Evolutionary conservation across 2,888 invertebrate species (phyloP).

Genomic region (Melitaea athalia): DNA sequence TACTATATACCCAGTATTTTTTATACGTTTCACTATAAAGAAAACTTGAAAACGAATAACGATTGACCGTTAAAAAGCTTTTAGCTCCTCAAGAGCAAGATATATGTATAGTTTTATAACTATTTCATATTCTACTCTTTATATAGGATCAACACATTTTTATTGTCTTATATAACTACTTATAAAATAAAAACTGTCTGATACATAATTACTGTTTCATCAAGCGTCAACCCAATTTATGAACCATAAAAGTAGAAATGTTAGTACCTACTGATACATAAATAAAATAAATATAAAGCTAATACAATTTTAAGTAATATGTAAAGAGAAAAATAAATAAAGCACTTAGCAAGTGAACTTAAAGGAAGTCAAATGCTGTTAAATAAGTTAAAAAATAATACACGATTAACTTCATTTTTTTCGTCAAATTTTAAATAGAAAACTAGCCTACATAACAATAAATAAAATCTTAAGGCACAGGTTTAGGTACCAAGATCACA

Average conservation of each 20-base stretch:
- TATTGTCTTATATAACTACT: background rate
- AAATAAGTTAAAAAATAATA: conserved; percentile 54
- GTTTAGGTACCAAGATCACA: conserved; percentile 79
- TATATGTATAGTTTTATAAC: background rate
- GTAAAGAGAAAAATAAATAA: conserved; percentile 61
- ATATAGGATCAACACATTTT: background rate
- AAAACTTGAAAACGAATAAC: conserved; percentile 20
- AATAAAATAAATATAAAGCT: conserved; percentile 49
- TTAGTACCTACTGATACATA: conserved; percentile 16
- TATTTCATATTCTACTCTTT: conserved; percentile 4
- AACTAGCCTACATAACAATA: conserved; percentile 79
- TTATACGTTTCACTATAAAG: background rate
- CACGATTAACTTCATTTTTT: conserved; percentile 66
- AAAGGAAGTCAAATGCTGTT: conserved; percentile 38
- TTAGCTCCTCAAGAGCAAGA: conserved; percentile 24
- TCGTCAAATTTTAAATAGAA: conserved; percentile 75
- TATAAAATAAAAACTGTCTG: conserved; percentile 11
- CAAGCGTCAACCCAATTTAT: background rate
- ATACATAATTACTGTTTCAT: conserved; percentile 1
- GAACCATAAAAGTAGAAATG: conserved; percentile 1
- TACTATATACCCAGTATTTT: background rate
- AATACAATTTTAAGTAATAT: conserved; percentile 15
- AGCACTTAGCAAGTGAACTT: conserved; percentile 49
- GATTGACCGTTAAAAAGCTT: conserved; percentile 23
- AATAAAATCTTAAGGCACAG: conserved; percentile 81